These are phyloP conservation scores for Xenops minutus DNA, from an alignment of 2,797 vertebrate species.

Conservation along the genomic window DNA sequence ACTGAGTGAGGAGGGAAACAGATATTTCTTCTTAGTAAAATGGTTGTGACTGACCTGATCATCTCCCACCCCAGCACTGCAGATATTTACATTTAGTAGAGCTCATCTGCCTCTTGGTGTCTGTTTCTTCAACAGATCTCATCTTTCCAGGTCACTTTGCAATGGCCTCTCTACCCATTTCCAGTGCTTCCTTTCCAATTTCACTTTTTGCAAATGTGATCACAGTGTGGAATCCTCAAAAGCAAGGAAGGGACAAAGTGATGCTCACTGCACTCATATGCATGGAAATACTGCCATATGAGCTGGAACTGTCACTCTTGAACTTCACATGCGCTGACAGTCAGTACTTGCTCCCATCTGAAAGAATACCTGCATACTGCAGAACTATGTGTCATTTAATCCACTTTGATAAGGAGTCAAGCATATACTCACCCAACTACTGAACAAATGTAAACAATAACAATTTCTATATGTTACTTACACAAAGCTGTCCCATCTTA, in stretches of 20 bases:
- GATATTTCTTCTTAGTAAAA: not conserved
- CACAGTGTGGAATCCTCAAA: not conserved
- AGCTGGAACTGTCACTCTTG: not conserved
- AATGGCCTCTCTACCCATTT: not conserved
- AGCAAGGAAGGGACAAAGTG: not conserved
- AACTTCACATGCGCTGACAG: not conserved
- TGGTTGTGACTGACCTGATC: rapidly evolving
- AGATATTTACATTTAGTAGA: not conserved
- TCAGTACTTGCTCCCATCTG: not conserved
- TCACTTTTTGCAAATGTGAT: not conserved
- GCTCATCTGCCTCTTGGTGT: not conserved
- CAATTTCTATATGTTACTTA: not conserved
- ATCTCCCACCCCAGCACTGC: not conserved
- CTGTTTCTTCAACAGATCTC: not conserved
- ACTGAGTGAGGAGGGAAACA: rapidly evolving
- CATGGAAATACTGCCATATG: not conserved
- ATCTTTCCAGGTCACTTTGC: not conserved
- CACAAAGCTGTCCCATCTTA: not conserved
- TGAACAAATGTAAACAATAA: not conserved
- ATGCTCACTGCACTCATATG: rapidly evolving
- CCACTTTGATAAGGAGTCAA: not conserved
- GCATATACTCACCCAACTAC: not conserved
- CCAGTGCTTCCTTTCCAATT: not conserved
- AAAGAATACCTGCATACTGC: not conserved
- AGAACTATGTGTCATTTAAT: not conserved